Conservation (phyloP, 2,113 vertebrate species). For the Zosterops borbonicus region DNA sequence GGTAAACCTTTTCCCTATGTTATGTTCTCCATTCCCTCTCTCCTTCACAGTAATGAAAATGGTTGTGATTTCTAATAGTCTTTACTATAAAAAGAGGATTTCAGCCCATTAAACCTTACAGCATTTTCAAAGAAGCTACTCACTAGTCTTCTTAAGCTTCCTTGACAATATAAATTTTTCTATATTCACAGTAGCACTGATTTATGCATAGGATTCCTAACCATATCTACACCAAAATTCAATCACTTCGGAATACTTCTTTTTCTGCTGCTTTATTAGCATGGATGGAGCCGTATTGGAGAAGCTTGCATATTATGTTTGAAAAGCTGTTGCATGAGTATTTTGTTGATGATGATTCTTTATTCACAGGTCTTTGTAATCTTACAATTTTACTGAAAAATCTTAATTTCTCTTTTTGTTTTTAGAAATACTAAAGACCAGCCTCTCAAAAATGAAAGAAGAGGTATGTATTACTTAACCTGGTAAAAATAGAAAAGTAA, state of each 20-base stretch:
- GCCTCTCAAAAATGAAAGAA: constrained; percentile 15
- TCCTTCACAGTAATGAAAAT: neutral
- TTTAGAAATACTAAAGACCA: constrained; percentile 67
- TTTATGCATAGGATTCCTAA: neutral
- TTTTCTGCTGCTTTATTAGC: neutral
- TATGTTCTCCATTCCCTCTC: neutral
- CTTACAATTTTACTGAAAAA: neutral
- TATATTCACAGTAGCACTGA: neutral
- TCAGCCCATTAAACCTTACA: neutral
- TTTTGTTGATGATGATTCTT: neutral
- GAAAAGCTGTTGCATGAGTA: neutral
- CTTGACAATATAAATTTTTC: neutral
- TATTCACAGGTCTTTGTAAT: neutral
- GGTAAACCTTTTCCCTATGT: constrained; percentile 50
- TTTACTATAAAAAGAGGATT: neutral
- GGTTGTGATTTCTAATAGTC: neutral
- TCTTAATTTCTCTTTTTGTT: constrained; percentile 28
- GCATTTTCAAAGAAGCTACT: neutral
- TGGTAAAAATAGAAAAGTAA: neutral
- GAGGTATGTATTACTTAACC: constrained; percentile 58
- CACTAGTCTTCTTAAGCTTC: neutral
- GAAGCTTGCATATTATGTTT: neutral
- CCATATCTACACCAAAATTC: neutral
- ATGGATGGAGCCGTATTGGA: neutral
- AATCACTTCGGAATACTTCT: neutral